Conservation (phyloP, 2,888 invertebrate species). For the Thymelicus lineola region DNA sequence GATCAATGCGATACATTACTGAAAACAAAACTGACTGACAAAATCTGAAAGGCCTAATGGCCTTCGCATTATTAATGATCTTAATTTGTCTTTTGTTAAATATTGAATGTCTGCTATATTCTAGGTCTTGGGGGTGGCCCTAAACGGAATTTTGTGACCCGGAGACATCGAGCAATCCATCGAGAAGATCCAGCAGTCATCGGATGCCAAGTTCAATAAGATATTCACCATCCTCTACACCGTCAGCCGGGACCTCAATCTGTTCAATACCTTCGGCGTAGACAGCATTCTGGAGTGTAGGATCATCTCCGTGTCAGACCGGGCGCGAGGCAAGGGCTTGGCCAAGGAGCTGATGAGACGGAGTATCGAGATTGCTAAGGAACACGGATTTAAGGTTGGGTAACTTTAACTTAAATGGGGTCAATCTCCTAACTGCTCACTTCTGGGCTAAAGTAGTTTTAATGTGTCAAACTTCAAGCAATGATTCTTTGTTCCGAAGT, state of each 20-base stretch:
- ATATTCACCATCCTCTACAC: constrained; percentile 91
- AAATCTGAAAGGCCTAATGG: too few species aligned
- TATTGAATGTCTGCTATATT: constrained; percentile 45
- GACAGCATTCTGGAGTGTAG: constrained; percentile 91
- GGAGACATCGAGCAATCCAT: constrained; percentile 90
- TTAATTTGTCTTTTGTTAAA: not conserved
- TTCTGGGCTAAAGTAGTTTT: too few species aligned
- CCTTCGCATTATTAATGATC: too few species aligned
- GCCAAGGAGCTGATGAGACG: constrained; percentile 89
- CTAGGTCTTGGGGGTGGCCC: constrained; percentile 91
- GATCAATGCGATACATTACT: too few species aligned
- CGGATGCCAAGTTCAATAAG: constrained; percentile 90
- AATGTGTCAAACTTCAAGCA: too few species aligned
- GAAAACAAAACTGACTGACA: too few species aligned
- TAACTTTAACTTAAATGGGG: not conserved
- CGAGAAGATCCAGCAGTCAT: constrained; percentile 87
- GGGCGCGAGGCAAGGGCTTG: constrained; percentile 89
- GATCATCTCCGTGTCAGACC: constrained; percentile 90
- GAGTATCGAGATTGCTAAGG: constrained; percentile 87
- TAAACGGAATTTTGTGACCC: constrained; percentile 90
- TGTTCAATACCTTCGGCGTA: constrained; percentile 87
- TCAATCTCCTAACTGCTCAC: too few species aligned
- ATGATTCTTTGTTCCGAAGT: too few species aligned
- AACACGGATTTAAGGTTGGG: constrained; percentile 87
- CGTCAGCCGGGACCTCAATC: constrained; percentile 88